phyloP scores from a whole-genome alignment of 2,113 vertebrate genomes.

The Nematolebias whitei region DNA sequence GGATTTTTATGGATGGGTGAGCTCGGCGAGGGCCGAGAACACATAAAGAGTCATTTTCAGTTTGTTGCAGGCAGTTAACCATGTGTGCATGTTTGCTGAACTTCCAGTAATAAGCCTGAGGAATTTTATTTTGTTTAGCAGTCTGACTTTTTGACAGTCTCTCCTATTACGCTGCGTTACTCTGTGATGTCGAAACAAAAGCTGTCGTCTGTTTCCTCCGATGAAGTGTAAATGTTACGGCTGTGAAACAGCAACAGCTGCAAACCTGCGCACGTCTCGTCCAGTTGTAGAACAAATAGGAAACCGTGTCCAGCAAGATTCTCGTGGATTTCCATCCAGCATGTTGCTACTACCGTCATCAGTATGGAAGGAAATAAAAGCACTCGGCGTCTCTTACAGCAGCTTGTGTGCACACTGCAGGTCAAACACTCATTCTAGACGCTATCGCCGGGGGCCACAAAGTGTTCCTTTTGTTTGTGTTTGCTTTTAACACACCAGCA shows the following conservation, averaged over 20 bases:
- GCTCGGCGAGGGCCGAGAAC: conserved; percentile 78
- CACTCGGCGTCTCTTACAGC: conserved; percentile 29
- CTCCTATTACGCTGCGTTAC: conserved; percentile 54
- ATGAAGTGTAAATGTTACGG: conserved; percentile 31
- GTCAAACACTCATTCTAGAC: conserved; percentile 44
- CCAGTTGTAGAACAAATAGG: background rate
- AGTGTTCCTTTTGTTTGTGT: conserved; percentile 52
- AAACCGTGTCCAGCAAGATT: conserved; percentile 19
- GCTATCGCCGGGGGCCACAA: conserved; percentile 17
- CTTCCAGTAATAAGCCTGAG: conserved; percentile 70
- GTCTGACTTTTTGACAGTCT: conserved; percentile 71
- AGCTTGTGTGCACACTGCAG: conserved; percentile 44
- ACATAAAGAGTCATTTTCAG: conserved; percentile 81
- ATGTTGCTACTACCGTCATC: conserved; percentile 3
- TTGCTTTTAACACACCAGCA: conserved; percentile 51
- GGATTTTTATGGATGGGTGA: conserved; percentile 84
- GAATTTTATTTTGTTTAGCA: conserved; percentile 36
- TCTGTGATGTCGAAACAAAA: conserved; percentile 19
- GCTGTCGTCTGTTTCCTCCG: conserved; percentile 9
- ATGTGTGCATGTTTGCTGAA: conserved; percentile 79
- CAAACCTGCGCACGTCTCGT: conserved; percentile 15
- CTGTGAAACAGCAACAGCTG: conserved; percentile 25
- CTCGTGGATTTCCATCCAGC: conserved; percentile 8
- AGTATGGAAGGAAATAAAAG: background rate
- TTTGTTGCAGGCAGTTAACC: conserved; percentile 79